These are phyloP conservation scores for Ctenopoma kingsleyae DNA, from an alignment of 2,797 vertebrate genomes.

Conservation along the genomic window DNA sequence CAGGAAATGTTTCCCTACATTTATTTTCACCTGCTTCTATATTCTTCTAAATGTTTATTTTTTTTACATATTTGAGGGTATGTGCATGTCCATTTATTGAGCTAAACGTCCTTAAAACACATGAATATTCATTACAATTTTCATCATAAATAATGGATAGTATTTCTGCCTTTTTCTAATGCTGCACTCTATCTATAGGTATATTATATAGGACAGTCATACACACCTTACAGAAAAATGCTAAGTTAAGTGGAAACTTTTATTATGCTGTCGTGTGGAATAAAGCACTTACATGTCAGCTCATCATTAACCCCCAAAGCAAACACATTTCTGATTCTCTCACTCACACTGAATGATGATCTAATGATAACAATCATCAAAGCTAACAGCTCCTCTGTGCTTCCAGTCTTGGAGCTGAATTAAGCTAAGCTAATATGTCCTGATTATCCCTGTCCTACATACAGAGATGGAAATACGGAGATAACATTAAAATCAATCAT, in stretches of 20 bases:
- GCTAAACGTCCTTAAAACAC: background rate
- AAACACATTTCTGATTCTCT: background rate
- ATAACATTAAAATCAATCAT: background rate
- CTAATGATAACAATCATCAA: too few species aligned
- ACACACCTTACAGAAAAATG: background rate
- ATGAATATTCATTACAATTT: background rate
- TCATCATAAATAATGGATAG: too few species aligned
- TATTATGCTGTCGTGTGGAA: background rate
- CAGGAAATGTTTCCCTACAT: constrained; percentile 7
- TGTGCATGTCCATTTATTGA: too few species aligned
- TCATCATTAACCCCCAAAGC: background rate
- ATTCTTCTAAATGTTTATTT: background rate
- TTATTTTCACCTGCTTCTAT: constrained; percentile 13
- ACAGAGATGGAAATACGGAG: background rate
- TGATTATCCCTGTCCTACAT: too few species aligned
- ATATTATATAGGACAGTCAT: too few species aligned
- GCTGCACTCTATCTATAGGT: too few species aligned
- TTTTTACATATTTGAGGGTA: too few species aligned
- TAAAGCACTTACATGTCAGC: background rate
- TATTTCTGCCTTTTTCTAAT: too few species aligned
- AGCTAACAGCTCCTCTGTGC: background rate
- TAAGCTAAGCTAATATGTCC: background rate
- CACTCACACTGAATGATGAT: background rate
- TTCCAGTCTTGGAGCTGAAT: background rate
- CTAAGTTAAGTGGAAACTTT: background rate